Conservation (phyloP, 2,888 invertebrate species). For the Euzophera pinguis region DNA sequence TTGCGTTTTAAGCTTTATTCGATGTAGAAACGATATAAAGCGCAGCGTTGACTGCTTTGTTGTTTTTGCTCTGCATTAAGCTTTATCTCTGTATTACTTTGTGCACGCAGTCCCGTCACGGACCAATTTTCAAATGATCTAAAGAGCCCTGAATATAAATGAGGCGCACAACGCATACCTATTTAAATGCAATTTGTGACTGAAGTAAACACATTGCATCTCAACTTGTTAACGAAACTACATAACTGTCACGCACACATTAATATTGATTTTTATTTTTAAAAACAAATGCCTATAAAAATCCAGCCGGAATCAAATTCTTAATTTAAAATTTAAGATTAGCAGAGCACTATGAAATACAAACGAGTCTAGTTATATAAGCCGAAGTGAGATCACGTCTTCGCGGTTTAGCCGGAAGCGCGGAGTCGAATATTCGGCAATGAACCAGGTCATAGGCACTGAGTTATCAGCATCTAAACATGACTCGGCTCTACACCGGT, state of each 20-base stretch:
- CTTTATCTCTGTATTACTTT: background rate
- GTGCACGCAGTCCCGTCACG: slow-evolving; percentile 2
- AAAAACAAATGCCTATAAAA: background rate
- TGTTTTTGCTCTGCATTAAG: background rate
- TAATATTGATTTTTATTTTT: background rate
- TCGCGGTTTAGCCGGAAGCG: slow-evolving; percentile 58
- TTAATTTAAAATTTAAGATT: background rate
- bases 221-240: too few species aligned
- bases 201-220: background rate
- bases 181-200: background rate
- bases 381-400: slow-evolving; percentile 18
- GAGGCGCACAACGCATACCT: background rate
- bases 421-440: slow-evolving; percentile 53
- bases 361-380: slow-evolving; percentile 18
- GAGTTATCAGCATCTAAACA: slow-evolving; percentile 61
- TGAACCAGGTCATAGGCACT: slow-evolving; percentile 59
- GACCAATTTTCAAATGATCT: slow-evolving; percentile 6
- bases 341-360: slow-evolving; percentile 2
- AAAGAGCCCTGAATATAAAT: slow-evolving; percentile 6
- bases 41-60: background rate
- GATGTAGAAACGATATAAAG: too few species aligned
- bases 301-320: background rate
- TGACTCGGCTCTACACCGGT: slow-evolving; percentile 36
- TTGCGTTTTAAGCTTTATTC: too few species aligned
- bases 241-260: too few species aligned